Conservation (phyloP, 2,888 invertebrate species). For the Rhingia rostrata region DNA sequence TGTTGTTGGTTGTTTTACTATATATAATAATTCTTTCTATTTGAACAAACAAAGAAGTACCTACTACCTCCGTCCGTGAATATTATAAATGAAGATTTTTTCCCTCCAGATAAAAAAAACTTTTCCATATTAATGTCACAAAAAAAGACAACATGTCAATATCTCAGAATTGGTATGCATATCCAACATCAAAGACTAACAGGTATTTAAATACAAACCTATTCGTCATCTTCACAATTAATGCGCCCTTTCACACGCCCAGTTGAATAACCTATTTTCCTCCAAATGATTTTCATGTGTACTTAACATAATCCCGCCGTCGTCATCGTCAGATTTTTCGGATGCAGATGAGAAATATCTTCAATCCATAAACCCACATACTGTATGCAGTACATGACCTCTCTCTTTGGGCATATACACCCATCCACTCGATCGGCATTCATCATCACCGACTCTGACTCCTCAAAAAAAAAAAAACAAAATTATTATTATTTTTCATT, state of each 20-base stretch:
- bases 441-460: constrained; percentile 44
- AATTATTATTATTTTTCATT: constrained; percentile 72
- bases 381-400: constrained; percentile 75
- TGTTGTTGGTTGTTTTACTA: too few relatives aligned
- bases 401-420: constrained; percentile 75
- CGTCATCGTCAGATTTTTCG: constrained; percentile 43
- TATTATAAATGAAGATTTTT: too few relatives aligned
- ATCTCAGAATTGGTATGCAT: constrained; percentile 47
- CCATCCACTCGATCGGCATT: constrained; percentile 67
- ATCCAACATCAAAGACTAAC: constrained; percentile 34
- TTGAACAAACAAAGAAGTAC: too few relatives aligned
- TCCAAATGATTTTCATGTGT: constrained; percentile 54
- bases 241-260: constrained; percentile 13
- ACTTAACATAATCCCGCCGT: constrained; percentile 69
- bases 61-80: too few relatives aligned
- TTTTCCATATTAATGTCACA: not conserved
- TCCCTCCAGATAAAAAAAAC: too few relatives aligned
- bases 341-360: constrained; percentile 61
- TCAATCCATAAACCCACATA: constrained; percentile 31
- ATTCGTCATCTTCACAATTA: constrained; percentile 46
- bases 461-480: constrained; percentile 50
- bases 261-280: constrained; percentile 60
- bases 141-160: constrained; percentile 49
- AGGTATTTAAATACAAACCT: constrained; percentile 34
- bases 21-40: too few relatives aligned